phyloP scores from a whole-genome alignment of 2,888 invertebrate species.

The Eueremaeus valkanovi region DNA sequence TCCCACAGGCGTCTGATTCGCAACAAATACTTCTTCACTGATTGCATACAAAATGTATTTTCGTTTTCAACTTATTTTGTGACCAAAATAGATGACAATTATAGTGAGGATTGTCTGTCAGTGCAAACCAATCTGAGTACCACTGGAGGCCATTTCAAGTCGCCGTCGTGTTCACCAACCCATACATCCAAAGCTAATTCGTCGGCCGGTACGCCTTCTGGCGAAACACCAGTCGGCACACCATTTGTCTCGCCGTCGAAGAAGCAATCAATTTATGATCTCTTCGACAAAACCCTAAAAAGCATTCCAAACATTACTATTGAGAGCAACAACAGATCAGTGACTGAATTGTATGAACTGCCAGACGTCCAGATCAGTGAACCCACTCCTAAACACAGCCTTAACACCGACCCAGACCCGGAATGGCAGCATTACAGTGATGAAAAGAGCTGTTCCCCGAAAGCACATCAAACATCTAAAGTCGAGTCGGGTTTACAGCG shows the following conservation, averaged over 20 bases:
- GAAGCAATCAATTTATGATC: not conserved
- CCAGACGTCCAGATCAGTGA: not conserved
- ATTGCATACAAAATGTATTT: constrained; percentile 26
- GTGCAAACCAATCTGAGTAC: constrained; percentile 40
- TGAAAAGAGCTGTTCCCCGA: too few relatives aligned
- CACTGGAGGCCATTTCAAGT: constrained; percentile 43
- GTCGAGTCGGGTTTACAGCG: too few relatives aligned
- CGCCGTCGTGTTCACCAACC: constrained; percentile 42
- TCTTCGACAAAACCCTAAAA: not conserved
- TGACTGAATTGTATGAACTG: not conserved
- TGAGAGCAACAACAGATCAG: too few relatives aligned
- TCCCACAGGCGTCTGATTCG: constrained; percentile 8
- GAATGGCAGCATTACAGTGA: too few relatives aligned
- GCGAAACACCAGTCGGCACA: not conserved
- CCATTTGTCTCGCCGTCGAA: not conserved
- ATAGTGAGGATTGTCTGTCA: constrained; percentile 31
- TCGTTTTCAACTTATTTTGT: constrained; percentile 40
- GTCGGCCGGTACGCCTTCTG: not conserved
- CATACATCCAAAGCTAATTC: constrained; percentile 1
- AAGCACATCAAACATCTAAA: too few relatives aligned
- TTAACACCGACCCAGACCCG: not conserved
- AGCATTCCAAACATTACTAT: too few relatives aligned
- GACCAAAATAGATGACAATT: constrained; percentile 34
- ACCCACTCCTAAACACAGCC: not conserved
- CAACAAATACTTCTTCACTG: constrained; percentile 35